These are phyloP conservation scores for Odontomyia ornata DNA, from an alignment of 2,888 invertebrate genomes.

Conservation along the genomic window DNA sequence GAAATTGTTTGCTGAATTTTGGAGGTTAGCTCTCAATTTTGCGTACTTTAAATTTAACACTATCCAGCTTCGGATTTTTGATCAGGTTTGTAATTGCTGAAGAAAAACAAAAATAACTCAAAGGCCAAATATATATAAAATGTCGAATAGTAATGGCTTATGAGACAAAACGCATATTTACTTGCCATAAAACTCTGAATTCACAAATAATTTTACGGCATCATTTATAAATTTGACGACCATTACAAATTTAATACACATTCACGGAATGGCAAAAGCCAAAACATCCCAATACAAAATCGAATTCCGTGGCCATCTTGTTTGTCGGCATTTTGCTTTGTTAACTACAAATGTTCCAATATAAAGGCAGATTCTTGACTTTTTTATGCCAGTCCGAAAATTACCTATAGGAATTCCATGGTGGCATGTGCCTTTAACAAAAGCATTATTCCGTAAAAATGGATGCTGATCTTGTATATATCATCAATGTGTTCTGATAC, in stretches of 20 bases:
- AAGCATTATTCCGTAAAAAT: constrained; percentile 34
- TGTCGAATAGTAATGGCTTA: no score
- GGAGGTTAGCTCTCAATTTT: no score
- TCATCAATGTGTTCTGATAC: no score
- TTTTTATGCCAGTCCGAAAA: constrained; percentile 13
- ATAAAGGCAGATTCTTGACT: neutral
- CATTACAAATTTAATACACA: neutral
- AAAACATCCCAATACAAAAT: neutral
- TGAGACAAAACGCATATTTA: no score
- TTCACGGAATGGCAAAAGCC: neutral
- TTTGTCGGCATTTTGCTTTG: constrained; percentile 9
- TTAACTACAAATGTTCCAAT: constrained; percentile 8
- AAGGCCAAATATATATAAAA: no score
- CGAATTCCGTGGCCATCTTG: constrained; percentile 20
- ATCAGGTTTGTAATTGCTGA: no score
- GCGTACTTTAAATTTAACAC: no score
- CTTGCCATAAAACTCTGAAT: no score
- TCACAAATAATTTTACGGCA: no score
- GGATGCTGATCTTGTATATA: constrained; percentile 17
- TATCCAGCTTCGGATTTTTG: no score
- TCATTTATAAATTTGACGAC: neutral
- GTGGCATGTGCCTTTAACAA: constrained; percentile 32
- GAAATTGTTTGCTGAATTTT: no score
- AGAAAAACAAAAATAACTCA: no score
- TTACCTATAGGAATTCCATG: constrained; percentile 19